Evolutionary conservation across 2,888 invertebrate genomes (phyloP).

Genomic region (Esperia sulphurella): DNA sequence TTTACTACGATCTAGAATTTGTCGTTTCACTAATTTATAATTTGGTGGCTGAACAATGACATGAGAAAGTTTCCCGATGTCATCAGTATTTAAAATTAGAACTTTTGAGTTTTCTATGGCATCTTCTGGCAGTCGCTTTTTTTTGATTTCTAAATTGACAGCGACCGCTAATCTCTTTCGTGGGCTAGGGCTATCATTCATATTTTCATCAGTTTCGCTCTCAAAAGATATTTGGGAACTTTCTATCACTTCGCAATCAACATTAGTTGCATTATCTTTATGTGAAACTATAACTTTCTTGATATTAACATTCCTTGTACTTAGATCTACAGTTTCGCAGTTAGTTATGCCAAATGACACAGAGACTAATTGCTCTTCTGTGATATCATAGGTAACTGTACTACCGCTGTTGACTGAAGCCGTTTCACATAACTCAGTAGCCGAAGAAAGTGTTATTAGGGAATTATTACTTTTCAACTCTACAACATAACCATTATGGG

Average conservation of each 20-base stretch:
- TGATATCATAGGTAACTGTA: conserved; percentile 29
- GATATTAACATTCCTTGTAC: conserved; percentile 42
- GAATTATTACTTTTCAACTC: conserved; percentile 14
- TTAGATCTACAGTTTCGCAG: conserved; percentile 45
- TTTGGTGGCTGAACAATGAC: conserved; percentile 72
- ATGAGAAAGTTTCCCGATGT: conserved; percentile 64
- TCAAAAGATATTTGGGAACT: conserved; percentile 35
- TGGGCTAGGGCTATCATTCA: conserved; percentile 29
- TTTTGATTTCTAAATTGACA: conserved; percentile 68
- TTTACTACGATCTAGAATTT: conserved; percentile 46
- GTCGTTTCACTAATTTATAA: conserved; percentile 66
- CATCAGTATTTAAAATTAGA: conserved; percentile 73
- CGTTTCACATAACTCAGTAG: conserved; percentile 24
- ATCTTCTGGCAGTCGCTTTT: conserved; percentile 46
- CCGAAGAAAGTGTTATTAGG: conserved; percentile 30
- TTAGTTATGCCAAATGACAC: conserved; percentile 48
- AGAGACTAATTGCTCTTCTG: conserved; percentile 30
- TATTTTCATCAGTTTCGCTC: conserved; percentile 37
- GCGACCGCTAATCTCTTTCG: conserved; percentile 44
- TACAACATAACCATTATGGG: conserved; percentile 2
- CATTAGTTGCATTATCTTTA: conserved; percentile 31
- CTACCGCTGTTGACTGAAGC: conserved; percentile 21
- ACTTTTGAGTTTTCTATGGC: conserved; percentile 53
- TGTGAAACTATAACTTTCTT: conserved; percentile 39
- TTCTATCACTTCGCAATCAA: conserved; percentile 53